Percentiles rank a stretch among this genome's conserved stretches.
phyloP scores from a whole-genome alignment of 2,113 vertebrate genomes.

The Amblyopsis rosae region DNA sequence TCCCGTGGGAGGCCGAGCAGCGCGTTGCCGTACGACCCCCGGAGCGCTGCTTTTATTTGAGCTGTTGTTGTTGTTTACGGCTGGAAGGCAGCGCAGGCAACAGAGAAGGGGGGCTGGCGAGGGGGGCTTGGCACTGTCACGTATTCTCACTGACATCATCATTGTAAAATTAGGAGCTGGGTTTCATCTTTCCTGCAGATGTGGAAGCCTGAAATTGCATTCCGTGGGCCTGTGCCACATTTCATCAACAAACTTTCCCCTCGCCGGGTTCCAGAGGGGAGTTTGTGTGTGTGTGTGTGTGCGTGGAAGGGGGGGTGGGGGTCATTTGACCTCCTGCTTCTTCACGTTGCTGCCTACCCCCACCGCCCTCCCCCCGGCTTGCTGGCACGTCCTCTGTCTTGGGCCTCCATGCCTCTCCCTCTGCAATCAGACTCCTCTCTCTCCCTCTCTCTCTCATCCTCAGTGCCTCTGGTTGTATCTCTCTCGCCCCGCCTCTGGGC shows the following conservation, averaged over 20 bases:
- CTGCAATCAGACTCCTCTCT: too few species aligned
- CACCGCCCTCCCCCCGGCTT: not conserved
- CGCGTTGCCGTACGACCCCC: conserved; percentile 17
- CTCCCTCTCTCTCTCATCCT: too few species aligned
- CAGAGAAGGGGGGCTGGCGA: not conserved
- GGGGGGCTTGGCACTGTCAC: conserved; percentile 77
- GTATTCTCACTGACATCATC: conserved; percentile 91
- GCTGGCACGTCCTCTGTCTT: too few species aligned
- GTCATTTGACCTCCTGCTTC: conserved; percentile 51
- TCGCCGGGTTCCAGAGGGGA: conserved; percentile 66
- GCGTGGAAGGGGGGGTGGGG: conserved; percentile 68
- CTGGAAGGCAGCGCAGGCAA: conserved; percentile 20
- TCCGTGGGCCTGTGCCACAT: conserved; percentile 92
- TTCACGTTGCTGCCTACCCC: not conserved
- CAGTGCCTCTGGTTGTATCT: too few species aligned
- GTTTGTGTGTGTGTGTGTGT: conserved; percentile 5
- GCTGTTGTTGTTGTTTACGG: not conserved
- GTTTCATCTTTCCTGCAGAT: conserved; percentile 93
- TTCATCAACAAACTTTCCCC: conserved; percentile 89
- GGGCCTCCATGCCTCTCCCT: too few species aligned
- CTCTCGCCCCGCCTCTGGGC: too few species aligned
- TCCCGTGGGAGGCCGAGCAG: conserved; percentile 20
- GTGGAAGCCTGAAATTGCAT: conserved; percentile 90
- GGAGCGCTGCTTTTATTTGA: too few species aligned
- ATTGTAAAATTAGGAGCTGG: conserved; percentile 89